Conservation (phyloP, 2,113 vertebrate species). For the Pycnonotus jocosus region DNA sequence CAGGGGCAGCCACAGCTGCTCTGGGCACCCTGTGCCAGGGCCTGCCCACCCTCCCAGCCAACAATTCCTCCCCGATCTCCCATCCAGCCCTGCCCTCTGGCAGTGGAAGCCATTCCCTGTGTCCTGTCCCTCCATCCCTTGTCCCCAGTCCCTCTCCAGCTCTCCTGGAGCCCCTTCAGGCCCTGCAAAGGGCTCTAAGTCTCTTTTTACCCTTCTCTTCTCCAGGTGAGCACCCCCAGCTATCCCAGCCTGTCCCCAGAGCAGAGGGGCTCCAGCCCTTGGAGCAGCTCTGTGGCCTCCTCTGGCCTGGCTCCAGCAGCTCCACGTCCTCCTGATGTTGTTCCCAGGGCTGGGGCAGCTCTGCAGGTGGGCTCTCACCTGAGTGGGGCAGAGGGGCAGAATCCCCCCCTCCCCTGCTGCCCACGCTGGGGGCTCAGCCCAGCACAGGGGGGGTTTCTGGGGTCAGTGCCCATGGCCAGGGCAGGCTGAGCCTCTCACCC, state of each 20-base stretch:
- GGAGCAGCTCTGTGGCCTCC: not conserved
- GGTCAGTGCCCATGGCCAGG: not conserved
- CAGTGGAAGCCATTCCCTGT: not conserved
- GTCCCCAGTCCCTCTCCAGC: not conserved
- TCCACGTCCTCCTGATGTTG: not conserved
- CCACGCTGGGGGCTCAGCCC: not conserved
- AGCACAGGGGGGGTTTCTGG: not conserved
- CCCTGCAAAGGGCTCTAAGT: not conserved
- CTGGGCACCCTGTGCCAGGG: not conserved
- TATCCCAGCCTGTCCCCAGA: not conserved
- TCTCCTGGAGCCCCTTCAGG: not conserved
- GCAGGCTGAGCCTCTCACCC: not conserved
- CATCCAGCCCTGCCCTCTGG: not conserved
- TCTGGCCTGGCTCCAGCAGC: not conserved
- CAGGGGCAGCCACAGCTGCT: not conserved
- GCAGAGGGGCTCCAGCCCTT: not conserved
- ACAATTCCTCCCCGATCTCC: not conserved
- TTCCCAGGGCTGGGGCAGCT: not conserved
- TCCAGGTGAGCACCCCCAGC: not conserved
- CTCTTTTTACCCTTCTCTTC: not conserved
- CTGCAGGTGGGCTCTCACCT: not conserved
- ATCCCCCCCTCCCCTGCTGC: not conserved
- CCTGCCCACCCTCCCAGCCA: not conserved
- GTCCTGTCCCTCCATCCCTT: too few relatives aligned
- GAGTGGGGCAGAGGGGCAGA: not conserved